Conservation (phyloP, 1,140 invertebrate species). For the Scaptodrosophila lebanonensis region DNA sequence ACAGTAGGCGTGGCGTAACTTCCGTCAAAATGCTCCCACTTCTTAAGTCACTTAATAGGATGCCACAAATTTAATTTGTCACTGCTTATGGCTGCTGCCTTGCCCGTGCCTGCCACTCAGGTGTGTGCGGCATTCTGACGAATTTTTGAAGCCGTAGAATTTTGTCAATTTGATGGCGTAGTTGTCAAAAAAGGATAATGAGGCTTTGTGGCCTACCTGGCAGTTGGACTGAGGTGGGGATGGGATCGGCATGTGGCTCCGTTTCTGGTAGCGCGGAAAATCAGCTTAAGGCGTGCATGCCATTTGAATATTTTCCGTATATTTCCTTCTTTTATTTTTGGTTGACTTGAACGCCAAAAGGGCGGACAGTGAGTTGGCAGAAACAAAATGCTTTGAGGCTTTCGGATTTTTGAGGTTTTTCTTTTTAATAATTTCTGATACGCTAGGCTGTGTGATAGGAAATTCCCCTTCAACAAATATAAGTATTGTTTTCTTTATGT, state of each 20-base stretch:
- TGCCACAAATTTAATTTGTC: constrained; percentile 37
- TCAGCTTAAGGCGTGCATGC: constrained; percentile 66
- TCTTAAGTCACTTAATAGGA: constrained; percentile 16
- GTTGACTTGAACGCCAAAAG: constrained; percentile 14
- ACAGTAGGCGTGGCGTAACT: not conserved
- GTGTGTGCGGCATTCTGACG: constrained; percentile 15
- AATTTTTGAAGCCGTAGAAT: constrained; percentile 12
- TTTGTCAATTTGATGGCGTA: constrained; percentile 38
- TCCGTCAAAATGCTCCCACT: too few species aligned
- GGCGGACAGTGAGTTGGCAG: too few species aligned
- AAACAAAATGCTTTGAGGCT: too few species aligned
- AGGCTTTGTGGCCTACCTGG: constrained; percentile 17
- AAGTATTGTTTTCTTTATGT: too few species aligned
- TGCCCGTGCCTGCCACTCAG: constrained; percentile 9
- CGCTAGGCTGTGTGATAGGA: too few species aligned
- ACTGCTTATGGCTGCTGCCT: too few species aligned
- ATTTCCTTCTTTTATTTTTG: constrained; percentile 1
- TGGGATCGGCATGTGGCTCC: not conserved
- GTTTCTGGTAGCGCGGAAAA: constrained; percentile 44
- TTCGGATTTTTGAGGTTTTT: too few species aligned
- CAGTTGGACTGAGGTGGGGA: constrained; percentile 4
- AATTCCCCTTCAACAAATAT: too few species aligned
- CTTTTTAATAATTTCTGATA: too few species aligned
- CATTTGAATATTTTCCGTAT: constrained; percentile 50
- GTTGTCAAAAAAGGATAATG: constrained; percentile 70